Evolutionary conservation across 2,888 invertebrate species (phyloP), one percentile per base, ranked within the genome.

Genomic region (Eretmocerus hayati): DNA sequence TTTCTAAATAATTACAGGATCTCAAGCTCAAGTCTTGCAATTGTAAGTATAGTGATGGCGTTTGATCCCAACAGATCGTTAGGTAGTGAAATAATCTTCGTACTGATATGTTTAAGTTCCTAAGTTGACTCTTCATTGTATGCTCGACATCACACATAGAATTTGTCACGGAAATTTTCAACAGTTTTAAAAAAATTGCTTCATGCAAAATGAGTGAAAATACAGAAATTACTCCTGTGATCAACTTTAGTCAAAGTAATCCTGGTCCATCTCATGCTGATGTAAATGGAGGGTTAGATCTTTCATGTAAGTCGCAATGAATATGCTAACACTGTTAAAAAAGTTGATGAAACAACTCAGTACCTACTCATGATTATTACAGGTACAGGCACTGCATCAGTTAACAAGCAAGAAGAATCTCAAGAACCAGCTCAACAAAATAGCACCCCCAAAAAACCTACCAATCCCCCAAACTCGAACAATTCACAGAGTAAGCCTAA

Each of bases 401-500:
- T 16, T 23, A 15, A n/a, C 16, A n/a, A 22, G 3, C 5, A 22
- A 32, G 69, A 69, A 35, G 69, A 70, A 48, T 48, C 49, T n/a
- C 52, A 60, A 3, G 69, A 69, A 42, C 56, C 60, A 0, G 51
- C 55, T 3, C 58, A 59, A 2, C 67, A 69, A n/a, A 65, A 57
- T 53, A 55, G 52, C 11, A 38, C 53, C 3, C 67, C 67, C 44
- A 70, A 68, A 52, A 59, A 55, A 38, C 52, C 47, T 32, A 41
- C 54, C 5, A 46, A 40, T 2, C 37, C 54, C 15, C 57, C 59
- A 20, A 63, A 52, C 44, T 53, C 56, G 2, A 58, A 58, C 39
- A 56, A 56, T 22, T 53, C 55, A 31, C 32, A 15, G 22, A 30
- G 44, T 56, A 77, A 76, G 62, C 73, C 76, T 1, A 85, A 85